Evolutionary conservation across 2,113 vertebrate genomes (phyloP).

Genomic region (Platichthys stellatus): DNA sequence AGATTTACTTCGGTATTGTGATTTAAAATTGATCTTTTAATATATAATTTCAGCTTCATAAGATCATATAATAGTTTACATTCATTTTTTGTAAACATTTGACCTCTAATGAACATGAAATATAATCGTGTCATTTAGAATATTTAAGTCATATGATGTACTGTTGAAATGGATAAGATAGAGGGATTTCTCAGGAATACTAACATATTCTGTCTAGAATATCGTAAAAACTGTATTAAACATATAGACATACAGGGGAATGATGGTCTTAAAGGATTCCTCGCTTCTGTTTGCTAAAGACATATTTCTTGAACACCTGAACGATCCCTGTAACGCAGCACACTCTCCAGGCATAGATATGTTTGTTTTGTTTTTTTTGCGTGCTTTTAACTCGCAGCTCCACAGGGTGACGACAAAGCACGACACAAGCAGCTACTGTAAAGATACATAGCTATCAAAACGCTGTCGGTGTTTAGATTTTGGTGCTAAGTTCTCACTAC

Average conservation of each 20-base stretch:
- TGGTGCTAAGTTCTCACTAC: conserved; percentile 49
- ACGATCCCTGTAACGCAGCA: conserved; percentile 51
- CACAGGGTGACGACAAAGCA: conserved; percentile 68
- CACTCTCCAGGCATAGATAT: conserved; percentile 56
- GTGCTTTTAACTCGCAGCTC: conserved; percentile 60
- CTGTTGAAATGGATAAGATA: not conserved
- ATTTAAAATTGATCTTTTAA: not conserved
- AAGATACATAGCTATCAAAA: conserved; percentile 69
- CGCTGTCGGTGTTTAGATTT: conserved; percentile 67
- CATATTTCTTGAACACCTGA: conserved; percentile 37
- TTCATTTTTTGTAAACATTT: conserved; percentile 39
- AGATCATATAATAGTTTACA: conserved; percentile 21
- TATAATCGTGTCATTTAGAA: not conserved
- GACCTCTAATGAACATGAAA: conserved; percentile 6
- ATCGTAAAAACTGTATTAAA: not conserved
- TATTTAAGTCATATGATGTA: not conserved
- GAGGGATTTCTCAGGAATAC: not conserved
- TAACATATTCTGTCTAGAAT: conserved; percentile 9
- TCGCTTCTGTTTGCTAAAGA: not conserved
- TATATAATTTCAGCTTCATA: conserved; percentile 16
- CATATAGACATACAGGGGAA: conserved; percentile 29
- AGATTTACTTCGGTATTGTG: not conserved
- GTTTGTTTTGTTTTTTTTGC: conserved; percentile 6
- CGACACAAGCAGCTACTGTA: conserved; percentile 72
- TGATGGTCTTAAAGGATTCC: conserved; percentile 26